Percentiles rank a stretch among this genome's conserved stretches.
phyloP scores from a whole-genome alignment of 2,888 invertebrate genomes.

The Hyposoter dolosus region DNA sequence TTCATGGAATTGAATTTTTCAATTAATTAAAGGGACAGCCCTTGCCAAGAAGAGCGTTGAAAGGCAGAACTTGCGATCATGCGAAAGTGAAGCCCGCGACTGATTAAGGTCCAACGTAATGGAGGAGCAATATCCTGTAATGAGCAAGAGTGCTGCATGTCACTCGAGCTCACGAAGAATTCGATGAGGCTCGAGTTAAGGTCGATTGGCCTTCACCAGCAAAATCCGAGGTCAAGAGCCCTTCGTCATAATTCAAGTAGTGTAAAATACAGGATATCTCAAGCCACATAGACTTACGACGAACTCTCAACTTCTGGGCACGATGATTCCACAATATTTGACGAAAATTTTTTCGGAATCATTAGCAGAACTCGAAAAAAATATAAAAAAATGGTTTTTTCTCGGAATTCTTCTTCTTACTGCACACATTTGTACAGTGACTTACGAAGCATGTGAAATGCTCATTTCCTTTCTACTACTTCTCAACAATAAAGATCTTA shows the following conservation, averaged over 20 bases:
- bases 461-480: no score
- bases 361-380: not conserved
- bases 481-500: no score
- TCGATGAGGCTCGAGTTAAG: slow-evolving; percentile 53
- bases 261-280: not conserved
- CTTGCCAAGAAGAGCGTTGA: not conserved
- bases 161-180: slow-evolving; percentile 27
- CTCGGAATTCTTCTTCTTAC: not conserved
- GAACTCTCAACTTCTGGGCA: not conserved
- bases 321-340: not conserved
- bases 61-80: not conserved
- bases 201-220: slow-evolving; percentile 31
- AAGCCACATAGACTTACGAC: slow-evolving; percentile 30
- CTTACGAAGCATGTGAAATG: no score
- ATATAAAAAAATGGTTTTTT: not conserved
- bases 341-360: not conserved
- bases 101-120: slow-evolving; percentile 33
- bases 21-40: not conserved
- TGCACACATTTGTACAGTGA: no score
- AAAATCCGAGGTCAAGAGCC: slow-evolving; percentile 58
- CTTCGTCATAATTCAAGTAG: slow-evolving; percentile 66
- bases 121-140: slow-evolving; percentile 43
- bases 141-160: slow-evolving; percentile 31
- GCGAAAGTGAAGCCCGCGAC: slow-evolving; percentile 11
- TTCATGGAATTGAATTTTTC: not conserved